Base-by-base conservation (phyloP, 1,140 invertebrate species). In the Marisa cornuarietis region DNA sequence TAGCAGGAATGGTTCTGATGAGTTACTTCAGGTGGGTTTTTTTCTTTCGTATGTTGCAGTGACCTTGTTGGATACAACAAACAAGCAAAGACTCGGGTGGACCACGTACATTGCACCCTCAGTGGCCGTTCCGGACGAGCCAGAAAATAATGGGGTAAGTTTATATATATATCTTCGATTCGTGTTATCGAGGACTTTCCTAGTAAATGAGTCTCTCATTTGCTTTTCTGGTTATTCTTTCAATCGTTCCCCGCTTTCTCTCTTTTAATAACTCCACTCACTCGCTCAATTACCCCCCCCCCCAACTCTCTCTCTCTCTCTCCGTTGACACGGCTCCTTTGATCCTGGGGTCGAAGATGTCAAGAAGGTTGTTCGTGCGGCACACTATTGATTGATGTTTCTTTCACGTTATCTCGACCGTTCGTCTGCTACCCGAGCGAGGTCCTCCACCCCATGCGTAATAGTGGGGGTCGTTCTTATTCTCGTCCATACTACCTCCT, bases 131-230 rank as follows among this genome's bases (percentile, higher is more conserved):
- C 11, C 65, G 11, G 65, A 31, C 1, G 65, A 68, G 22, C 65
- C 65, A 26, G 73, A 62, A 18, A 75, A 75, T 16, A 75, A 58
- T 18, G 73, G 73, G 73, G 73, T 75, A 58, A 61, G 73, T 75
- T 51, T 1, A 42, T 6, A 6, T 42, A 42, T 42, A 42, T 42
- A 42, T 6, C 31, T 42, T 42, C 31, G 31, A 42, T 42, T 42
- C n/a, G n/a, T 42, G 31, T 42, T 69, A 5, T 11, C 4, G 7
- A 42, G 24, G 9, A 4, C 13, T 6, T 7, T 69, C 13, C 42
- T 24, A 7, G 9, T 69, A 42, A 31, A 16, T 20, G 9, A 11
- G 31, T 26, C 49, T 11, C 26, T 72, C 31, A 2, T 18, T 49
- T 74, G 51, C 11, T 68, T 11, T 51, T 22, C 8, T 13, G 52